A percentile compares a stretch with the other conserved stretches of the same genome.
These are phyloP conservation scores for Ophonus ardosiacus DNA, from an alignment of 2,888 invertebrate species.

Conservation along the genomic window DNA sequence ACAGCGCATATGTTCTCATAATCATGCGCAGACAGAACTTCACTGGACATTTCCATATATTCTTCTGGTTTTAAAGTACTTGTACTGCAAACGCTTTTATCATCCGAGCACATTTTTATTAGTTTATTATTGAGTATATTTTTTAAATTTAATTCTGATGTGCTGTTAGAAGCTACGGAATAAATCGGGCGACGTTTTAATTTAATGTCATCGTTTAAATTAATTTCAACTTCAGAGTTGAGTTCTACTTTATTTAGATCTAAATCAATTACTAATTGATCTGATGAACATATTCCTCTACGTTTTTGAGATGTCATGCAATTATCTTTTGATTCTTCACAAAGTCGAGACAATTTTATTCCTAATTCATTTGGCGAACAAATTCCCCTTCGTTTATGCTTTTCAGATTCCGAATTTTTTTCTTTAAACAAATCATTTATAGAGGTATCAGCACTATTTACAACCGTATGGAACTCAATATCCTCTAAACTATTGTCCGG, in stretches of 20 bases:
- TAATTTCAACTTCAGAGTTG: conserved; percentile 78
- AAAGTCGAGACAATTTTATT: conserved; percentile 72
- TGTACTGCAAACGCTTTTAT: conserved; percentile 61
- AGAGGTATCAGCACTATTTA: conserved; percentile 74
- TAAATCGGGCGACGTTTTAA: conserved; percentile 59
- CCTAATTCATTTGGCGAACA: conserved; percentile 78
- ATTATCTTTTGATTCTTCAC: conserved; percentile 76
- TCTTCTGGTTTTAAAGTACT: conserved; percentile 57
- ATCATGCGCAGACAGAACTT: conserved; percentile 81
- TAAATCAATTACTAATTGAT: conserved; percentile 76
- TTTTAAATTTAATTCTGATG: conserved; percentile 56
- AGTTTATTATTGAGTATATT: conserved; percentile 49
- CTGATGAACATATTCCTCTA: conserved; percentile 79
- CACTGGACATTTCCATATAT: conserved; percentile 73
- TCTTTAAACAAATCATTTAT: conserved; percentile 69
- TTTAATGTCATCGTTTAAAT: conserved; percentile 75
- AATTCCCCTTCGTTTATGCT: conserved; percentile 73
- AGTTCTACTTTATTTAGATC: conserved; percentile 75
- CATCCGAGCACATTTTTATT: conserved; percentile 55
- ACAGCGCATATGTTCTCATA: conserved; percentile 83
- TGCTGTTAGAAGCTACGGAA: conserved; percentile 57
- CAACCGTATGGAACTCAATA: conserved; percentile 77
- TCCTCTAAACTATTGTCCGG: conserved; percentile 76
- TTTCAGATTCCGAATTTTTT: conserved; percentile 66
- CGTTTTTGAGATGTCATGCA: conserved; percentile 78